A percentile compares a stretch with the other conserved stretches of the same genome.
These are phyloP conservation scores for Neolamprologus falcicula DNA, from an alignment of 2,113 vertebrate genomes.

Conservation along the genomic window DNA sequence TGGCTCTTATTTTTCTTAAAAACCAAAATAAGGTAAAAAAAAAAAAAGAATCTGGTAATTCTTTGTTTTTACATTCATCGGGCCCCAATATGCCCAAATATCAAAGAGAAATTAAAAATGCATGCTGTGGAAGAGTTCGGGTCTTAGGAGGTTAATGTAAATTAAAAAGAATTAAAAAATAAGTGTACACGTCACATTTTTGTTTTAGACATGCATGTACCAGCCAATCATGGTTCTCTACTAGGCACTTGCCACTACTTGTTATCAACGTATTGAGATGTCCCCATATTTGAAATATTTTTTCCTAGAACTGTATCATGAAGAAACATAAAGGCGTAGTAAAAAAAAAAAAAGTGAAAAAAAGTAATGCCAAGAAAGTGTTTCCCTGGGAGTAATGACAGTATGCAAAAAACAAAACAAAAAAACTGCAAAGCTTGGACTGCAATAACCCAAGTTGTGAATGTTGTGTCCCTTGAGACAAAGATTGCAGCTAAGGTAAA, in stretches of 20 bases:
- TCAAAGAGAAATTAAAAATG: neutral
- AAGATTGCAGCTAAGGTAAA: neutral
- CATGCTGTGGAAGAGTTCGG: rapidly evolving
- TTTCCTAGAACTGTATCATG: neutral
- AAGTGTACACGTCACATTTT: neutral
- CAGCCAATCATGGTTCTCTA: neutral
- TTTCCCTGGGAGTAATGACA: neutral
- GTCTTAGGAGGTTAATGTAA: neutral
- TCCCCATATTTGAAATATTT: neutral
- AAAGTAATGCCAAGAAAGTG: neutral
- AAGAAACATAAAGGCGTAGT: neutral
- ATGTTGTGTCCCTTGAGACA: neutral
- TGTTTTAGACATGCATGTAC: neutral
- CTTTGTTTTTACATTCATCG: neutral
- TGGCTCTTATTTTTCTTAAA: neutral
- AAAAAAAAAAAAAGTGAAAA: neutral
- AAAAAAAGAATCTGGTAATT: neutral
- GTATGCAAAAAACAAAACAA: neutral
- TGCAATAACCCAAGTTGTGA: neutral
- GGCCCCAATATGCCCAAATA: neutral
- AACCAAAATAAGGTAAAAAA: neutral
- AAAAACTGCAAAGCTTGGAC: neutral
- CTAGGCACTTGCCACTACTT: neutral
- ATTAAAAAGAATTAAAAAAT: neutral
- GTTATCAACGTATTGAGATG: neutral